Percentiles rank a stretch among this genome's conserved stretches.
Evolutionary conservation across 2,888 invertebrate species (phyloP).

Genomic region (Boloria euphrosyne): DNA sequence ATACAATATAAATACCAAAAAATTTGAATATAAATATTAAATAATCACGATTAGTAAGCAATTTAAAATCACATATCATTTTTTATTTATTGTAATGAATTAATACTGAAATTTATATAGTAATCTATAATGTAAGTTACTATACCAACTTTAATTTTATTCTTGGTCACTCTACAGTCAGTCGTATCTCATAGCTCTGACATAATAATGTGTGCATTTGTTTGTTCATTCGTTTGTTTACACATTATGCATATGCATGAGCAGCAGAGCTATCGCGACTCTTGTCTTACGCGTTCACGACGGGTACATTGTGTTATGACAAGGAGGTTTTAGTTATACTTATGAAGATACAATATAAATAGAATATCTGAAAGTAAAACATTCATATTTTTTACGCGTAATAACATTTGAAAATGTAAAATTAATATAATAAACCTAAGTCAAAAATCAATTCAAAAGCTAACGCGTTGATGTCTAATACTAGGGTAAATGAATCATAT

Average conservation of each 20-base stretch:
- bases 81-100: too few relatives aligned
- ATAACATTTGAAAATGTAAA: background rate
- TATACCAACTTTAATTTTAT: background rate
- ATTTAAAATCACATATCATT: too few relatives aligned
- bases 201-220: constrained; percentile 50
- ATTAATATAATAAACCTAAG: background rate
- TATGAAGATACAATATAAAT: background rate
- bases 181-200: constrained; percentile 43
- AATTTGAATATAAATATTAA: too few relatives aligned
- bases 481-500: constrained; percentile 10
- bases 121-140: too few relatives aligned
- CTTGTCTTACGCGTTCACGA: constrained; percentile 48
- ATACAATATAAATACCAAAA: too few relatives aligned
- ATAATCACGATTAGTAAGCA: too few relatives aligned
- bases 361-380: background rate
- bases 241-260: constrained; percentile 71
- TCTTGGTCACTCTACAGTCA: constrained; percentile 42
- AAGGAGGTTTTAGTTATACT: constrained; percentile 35
- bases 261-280: constrained; percentile 52
- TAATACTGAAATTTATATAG: too few relatives aligned
- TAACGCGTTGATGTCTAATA: constrained; percentile 21
- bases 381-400: background rate
- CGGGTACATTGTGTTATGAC: constrained; percentile 55
- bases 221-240: constrained; percentile 60
- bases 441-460: background rate